Base-by-base conservation (phyloP, 2,113 vertebrate species). In the Oryzias celebensis region DNA sequence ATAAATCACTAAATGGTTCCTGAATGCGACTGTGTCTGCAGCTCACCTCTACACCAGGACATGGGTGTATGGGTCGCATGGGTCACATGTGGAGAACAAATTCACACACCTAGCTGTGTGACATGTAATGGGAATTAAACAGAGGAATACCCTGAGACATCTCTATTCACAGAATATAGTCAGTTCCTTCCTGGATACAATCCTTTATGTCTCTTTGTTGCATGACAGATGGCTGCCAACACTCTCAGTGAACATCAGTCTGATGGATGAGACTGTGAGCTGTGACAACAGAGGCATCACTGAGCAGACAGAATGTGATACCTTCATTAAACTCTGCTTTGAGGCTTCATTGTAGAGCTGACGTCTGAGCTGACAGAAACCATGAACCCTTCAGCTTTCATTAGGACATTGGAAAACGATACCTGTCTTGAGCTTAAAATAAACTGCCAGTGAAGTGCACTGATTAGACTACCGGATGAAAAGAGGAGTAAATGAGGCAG, bases 181-280 rank as follows among this genome's bases (percentile, higher is more conserved):
- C 53, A 60, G 46, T 53, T 51, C 28, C 54, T 60, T 67, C 63
- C 57, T 65, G 57, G 28, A 73, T 7, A 26, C 5, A 8, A 58
- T 49, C 60, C 60, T 63, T 49, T 4, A 65, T 53, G 72, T 62
- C 61, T 68, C 43, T 55, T 62, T 62, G 24, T 52, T 47, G 52
- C 14, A 14, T 18, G 6, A 58, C 55, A 53, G 56, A 65, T 69
- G 58, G 65, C 60, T 76, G 57, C 66, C 70, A 57, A 70, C 51
- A 70, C 73, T 68, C 68, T 73, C 52, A 55, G 56, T 2, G 5
- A 55, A 48, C 68, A 66, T 80, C 74, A 62, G 56, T 62, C 59
- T 80, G 70, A 83, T 62, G 52, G 61, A 80, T 62, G 59, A 46
- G 58, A 66, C 45, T 66, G 53, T 36, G 52, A 64, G 65, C 54